Base-by-base conservation (phyloP, 1,140 invertebrate genomes). In the Anagrus nilaparvatae region DNA sequence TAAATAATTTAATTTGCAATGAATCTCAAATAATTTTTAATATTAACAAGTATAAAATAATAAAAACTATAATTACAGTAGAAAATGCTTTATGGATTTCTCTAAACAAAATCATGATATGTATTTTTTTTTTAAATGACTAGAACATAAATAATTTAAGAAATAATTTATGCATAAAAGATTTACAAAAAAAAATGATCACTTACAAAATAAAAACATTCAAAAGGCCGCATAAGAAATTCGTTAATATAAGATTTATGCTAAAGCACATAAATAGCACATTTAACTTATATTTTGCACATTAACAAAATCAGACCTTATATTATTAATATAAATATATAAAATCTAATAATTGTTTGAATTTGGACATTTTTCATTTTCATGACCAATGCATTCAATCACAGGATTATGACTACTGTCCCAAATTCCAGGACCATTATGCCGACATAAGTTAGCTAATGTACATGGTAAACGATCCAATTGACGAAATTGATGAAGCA, bases 361-460 rank as follows among this genome's bases (percentile, higher is more conserved):
- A 51, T 62, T 60, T 9, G 65, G 67, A 42, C 68, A 69, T 27
- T 52, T 49, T 5, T 47, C 48, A 3, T 29, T 47, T 24, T 56
- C 53, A 38, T 65, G 64, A 20, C 76, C 75, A n/a, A 73, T 70
- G 46, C 81, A 83, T 49, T 80, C 82, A 14, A 86, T 73, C 10
- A 81, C 77, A 3, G 84, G 83, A 38, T 81, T 73, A 60, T 93
- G 88, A 5, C 81, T 81, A 40, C 85, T 89, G 62, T 94, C 90
- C 90, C 90, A 93, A 71, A 92, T 92, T 4, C 88, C 89, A 5
- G 87, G 84, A 3, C 87, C 86, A 57, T 87, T 90, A 25, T 84
- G 75, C 48, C 85, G 81, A 60, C 89, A 94, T 36, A 96, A 71
- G 8, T 84, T 84, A 10, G 81, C 82, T 18, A 96, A 60, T 0